phyloP scores from a whole-genome alignment of 2,888 invertebrate genomes.

The Lithodes maja region DNA sequence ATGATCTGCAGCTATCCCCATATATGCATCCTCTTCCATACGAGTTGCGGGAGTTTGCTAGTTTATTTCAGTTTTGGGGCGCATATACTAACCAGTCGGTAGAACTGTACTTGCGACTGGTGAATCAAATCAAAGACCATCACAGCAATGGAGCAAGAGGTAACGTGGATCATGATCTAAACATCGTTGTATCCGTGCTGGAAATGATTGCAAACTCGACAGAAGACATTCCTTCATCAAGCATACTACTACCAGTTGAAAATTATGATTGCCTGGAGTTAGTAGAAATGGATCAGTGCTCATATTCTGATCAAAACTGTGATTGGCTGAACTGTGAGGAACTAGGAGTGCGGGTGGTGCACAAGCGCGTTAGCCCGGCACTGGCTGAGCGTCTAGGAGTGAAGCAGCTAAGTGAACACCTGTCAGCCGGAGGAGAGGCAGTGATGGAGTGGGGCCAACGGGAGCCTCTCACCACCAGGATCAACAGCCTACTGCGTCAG shows the following conservation, averaged over 20 bases:
- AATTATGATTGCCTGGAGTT: constrained; percentile 22
- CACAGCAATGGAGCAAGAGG: not conserved
- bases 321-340: constrained; percentile 43
- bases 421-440: constrained; percentile 34
- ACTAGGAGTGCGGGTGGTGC: constrained; percentile 34
- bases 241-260: constrained; percentile 32
- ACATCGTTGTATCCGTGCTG: constrained; percentile 33
- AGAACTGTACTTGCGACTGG: constrained; percentile 16
- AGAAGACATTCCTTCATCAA: not conserved
- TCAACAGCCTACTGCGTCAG: constrained; percentile 43
- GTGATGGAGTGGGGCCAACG: constrained; percentile 51
- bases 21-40: constrained; percentile 34
- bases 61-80: constrained; percentile 21
- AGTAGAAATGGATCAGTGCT: constrained; percentile 9
- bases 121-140: constrained; percentile 23
- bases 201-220: constrained; percentile 9
- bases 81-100: constrained; percentile 7
- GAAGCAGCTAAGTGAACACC: constrained; percentile 24
- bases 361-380: constrained; percentile 1
- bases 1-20: constrained; percentile 35
- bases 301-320: constrained; percentile 31
- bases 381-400: constrained; percentile 40
- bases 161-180: constrained; percentile 29
- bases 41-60: constrained; percentile 18
- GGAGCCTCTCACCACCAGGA: constrained; percentile 51